Percentiles rank a stretch among this genome's conserved stretches.
Conservation (phyloP, 2,888 invertebrate genomes). For the Teinopalpus imperialis region DNA sequence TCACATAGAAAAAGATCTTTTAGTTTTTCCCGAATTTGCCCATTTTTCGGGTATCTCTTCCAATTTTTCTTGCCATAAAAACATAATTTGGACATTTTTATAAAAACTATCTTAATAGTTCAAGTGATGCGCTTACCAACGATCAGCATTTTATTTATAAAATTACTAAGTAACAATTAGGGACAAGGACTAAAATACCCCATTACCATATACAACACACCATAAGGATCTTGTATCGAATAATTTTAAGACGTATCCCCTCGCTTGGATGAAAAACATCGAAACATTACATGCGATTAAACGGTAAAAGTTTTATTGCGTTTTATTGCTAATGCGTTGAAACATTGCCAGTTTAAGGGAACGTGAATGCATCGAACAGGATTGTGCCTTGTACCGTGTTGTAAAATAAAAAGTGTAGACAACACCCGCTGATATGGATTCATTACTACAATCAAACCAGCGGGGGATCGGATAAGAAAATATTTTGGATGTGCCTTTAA, state of each 20-base stretch:
- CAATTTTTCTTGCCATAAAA: no score
- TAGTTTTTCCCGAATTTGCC: no score
- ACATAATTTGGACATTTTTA: no score
- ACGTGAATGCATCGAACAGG: constrained; percentile 7
- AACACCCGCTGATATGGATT: constrained; percentile 23
- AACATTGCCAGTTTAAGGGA: constrained; percentile 9
- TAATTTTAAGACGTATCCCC: constrained; percentile 15
- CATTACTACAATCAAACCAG: constrained; percentile 20
- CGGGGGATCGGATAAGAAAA: constrained; percentile 10
- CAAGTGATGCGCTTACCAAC: no score
- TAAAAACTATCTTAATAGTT: no score
- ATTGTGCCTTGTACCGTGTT: constrained; percentile 20
- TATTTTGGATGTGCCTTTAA: neutral
- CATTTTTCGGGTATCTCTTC: no score
- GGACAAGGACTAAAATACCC: neutral
- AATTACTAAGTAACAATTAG: neutral
- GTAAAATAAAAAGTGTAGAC: constrained; percentile 23
- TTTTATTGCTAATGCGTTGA: constrained; percentile 19
- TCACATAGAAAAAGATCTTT: no score
- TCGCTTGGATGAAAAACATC: constrained; percentile 15
- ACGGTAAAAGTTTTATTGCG: constrained; percentile 18
- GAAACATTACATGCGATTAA: constrained; percentile 21
- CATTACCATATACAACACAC: constrained; percentile 20
- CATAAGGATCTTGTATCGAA: constrained; percentile 18
- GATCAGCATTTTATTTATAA: no score